Evolutionary conservation across 2,797 vertebrate species (phyloP).

Genomic region (Dromococcyx pavoninus): DNA sequence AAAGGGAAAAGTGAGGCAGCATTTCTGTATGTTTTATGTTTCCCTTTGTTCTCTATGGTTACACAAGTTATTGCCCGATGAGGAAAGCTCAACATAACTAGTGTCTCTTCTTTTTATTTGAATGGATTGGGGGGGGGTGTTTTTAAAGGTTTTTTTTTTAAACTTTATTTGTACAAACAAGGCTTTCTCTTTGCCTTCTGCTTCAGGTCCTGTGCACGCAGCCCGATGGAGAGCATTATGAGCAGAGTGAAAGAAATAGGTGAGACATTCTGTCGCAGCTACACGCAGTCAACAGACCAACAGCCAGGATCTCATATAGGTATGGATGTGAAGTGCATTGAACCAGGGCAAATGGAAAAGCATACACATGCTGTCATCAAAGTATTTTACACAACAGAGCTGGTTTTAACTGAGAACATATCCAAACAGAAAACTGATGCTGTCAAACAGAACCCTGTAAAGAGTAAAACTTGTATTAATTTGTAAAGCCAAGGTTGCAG

Average conservation of each 20-base stretch:
- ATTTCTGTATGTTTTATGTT: not conserved
- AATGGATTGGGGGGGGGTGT: not conserved
- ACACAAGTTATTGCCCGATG: not conserved
- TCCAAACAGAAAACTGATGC: not conserved
- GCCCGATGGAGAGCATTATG: constrained; percentile 83
- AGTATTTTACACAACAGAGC: not conserved
- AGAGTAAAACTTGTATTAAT: not conserved
- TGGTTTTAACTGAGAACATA: not conserved
- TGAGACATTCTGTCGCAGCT: constrained; percentile 87
- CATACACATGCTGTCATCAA: rapidly evolving
- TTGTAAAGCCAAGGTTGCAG: not conserved
- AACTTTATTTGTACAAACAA: not conserved
- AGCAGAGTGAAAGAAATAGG: constrained; percentile 85
- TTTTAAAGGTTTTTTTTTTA: not conserved
- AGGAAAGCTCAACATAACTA: not conserved
- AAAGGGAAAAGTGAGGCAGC: not conserved
- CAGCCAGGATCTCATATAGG: constrained; percentile 92
- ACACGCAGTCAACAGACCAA: constrained; percentile 87
- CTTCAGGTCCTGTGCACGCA: constrained; percentile 87
- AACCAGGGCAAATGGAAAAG: not conserved
- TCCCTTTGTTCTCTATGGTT: not conserved
- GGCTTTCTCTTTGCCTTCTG: not conserved
- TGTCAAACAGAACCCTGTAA: not conserved
- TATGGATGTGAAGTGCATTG: constrained; percentile 24
- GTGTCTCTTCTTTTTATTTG: not conserved